Base-by-base conservation (phyloP, 2,113 vertebrate genomes). In the Amazona guildingii region DNA sequence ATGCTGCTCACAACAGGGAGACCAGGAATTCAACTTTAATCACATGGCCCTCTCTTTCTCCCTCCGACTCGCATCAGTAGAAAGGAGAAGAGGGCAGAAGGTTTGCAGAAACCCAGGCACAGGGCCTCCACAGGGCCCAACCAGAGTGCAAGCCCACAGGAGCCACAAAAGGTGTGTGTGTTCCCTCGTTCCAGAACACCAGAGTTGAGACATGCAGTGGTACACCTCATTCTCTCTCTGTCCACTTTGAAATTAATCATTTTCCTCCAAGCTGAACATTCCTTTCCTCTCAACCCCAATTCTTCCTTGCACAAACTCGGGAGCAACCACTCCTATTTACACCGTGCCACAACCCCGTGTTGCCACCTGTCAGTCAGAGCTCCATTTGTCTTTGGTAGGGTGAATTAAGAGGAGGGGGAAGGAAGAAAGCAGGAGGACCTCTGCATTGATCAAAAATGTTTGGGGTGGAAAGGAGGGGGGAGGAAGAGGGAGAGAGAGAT, bases 91-190 rank as follows among this genome's bases (percentile, higher is more conserved):
- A 72, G 44, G 28, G 73, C 80, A 88, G 57, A 59, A 84, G n/a
- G 48, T 29, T 68, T 62, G 21, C 31, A 19, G 48, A 63, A 51
- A 15, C 13, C 46, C 51, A 51, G 37, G 21, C 54, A 62, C 2
- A 15, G 27, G 68, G 64, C 73, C 51, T 17, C 24, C 33, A 21
- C 5, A 6, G 52, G 25, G 49, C 21, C 33, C 54, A 27, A 14
- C 29, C 10, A 27, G 57, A 48, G 43, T 2, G 2, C 1, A 9
- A 49, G 12, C 64, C 83, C 21, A 25, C 51, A 74, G 63, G 46
- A 88, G n/a, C 52, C 55, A n/a, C 54, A 17, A 37, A 72, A 85
- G 48, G 28, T 8, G 41, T 0, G 2, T 0, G 1, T 0, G 0
- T 25, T 68, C 49, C 37, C 28, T 41, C 37, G 17, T 18, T 18